These are phyloP conservation scores for Anisognathus igniventris DNA, from an alignment of 2,797 vertebrate genomes.

Conservation along the genomic window DNA sequence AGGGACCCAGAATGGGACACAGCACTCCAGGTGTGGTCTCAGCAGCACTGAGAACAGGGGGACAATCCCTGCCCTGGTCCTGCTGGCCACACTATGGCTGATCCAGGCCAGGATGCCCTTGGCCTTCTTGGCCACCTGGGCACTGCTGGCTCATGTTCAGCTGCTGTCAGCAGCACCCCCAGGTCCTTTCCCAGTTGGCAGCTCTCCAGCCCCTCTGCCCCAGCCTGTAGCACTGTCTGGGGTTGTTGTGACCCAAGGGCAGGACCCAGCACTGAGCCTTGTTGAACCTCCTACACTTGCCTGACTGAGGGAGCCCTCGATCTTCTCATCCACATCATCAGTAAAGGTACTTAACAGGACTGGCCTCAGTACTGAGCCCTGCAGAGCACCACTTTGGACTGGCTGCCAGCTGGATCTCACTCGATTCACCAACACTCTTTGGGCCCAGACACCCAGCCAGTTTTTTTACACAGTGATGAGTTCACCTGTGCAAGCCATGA, in stretches of 20 bases:
- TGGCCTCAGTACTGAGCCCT: background rate
- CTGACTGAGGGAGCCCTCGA: background rate
- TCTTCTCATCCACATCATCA: fast-evolving
- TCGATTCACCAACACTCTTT: background rate
- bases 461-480: background rate
- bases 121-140: background rate
- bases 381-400: background rate
- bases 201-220: background rate
- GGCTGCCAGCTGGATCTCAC: background rate
- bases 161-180: background rate
- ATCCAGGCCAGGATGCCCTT: background rate
- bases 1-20: background rate
- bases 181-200: fast-evolving
- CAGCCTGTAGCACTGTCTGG: fast-evolving
- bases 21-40: fast-evolving
- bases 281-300: background rate
- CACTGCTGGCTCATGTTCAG: background rate
- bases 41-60: fast-evolving
- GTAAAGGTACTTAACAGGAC: background rate
- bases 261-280: background rate
- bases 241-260: background rate
- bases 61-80: background rate
- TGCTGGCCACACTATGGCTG: background rate
- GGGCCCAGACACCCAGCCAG: too few species aligned
- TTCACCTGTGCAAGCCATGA: background rate